phyloP scores from a whole-genome alignment of 2,888 invertebrate species.

The Sinohyriopsis cumingii region DNA sequence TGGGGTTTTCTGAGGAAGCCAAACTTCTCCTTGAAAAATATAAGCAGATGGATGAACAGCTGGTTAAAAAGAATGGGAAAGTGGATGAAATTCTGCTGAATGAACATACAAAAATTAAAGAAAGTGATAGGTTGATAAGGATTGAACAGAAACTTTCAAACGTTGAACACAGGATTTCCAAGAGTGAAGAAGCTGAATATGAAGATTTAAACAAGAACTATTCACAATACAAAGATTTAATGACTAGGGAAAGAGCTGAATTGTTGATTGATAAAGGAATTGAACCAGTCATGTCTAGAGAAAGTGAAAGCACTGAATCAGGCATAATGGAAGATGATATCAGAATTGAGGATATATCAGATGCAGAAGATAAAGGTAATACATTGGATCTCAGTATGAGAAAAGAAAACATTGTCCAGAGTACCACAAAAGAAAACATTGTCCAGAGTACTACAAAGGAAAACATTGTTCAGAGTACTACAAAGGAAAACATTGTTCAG shows the following conservation, averaged over 20 bases:
- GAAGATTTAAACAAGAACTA: constrained; percentile 5
- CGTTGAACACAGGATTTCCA: constrained; percentile 28
- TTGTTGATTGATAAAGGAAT: no score
- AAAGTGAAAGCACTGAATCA: constrained; percentile 31
- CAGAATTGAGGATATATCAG: constrained; percentile 7
- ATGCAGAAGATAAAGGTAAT: no score
- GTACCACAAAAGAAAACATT: no score
- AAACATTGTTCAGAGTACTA: not conserved
- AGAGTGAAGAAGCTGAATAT: constrained; percentile 24
- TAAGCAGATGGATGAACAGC: not conserved
- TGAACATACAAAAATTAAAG: not conserved
- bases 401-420: no score
- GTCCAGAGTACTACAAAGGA: no score
- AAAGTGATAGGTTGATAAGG: constrained; percentile 22
- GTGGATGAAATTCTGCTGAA: not conserved
- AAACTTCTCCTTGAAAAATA: not conserved
- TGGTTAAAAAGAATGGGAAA: not conserved
- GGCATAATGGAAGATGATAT: constrained; percentile 36
- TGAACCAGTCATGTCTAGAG: no score
- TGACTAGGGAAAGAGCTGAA: no score
- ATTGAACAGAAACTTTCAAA: constrained; percentile 32
- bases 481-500: not conserved
- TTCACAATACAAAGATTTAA: no score
- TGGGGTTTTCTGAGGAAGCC: not conserved
- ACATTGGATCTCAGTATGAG: no score